These are phyloP conservation scores for Gastrophysa polygoni DNA, from an alignment of 2,888 invertebrate species.

Conservation along the genomic window DNA sequence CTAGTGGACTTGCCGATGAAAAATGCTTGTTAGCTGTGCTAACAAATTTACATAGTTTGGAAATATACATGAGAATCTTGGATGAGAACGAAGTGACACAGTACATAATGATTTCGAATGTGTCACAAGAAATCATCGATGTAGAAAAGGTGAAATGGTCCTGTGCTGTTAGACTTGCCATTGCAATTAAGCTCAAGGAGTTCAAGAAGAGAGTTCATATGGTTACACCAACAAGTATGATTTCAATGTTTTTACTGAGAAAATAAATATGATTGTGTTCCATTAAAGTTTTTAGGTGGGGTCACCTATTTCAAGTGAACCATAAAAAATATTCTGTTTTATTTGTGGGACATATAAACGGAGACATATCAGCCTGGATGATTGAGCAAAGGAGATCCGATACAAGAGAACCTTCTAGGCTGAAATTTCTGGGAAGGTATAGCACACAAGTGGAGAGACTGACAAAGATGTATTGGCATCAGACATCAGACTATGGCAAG, in stretches of 20 bases:
- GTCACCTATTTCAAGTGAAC: constrained; percentile 42
- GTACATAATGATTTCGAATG: constrained; percentile 45
- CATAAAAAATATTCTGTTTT: constrained; percentile 41
- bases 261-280: constrained; percentile 13
- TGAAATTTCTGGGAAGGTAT: constrained; percentile 44
- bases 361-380: constrained; percentile 50
- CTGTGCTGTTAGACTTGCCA: constrained; percentile 30
- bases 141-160: constrained; percentile 42
- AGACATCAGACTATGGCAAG: constrained; percentile 39
- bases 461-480: constrained; percentile 47
- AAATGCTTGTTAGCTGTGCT: constrained; percentile 47
- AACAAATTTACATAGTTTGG: constrained; percentile 48
- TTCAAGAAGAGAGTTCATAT: constrained; percentile 44
- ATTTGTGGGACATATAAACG: constrained; percentile 51
- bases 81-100: constrained; percentile 44
- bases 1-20: constrained; percentile 42
- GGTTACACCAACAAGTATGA: constrained; percentile 46
- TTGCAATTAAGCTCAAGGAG: constrained; percentile 40
- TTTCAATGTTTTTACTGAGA: not conserved
- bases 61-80: constrained; percentile 45
- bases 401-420: constrained; percentile 27
- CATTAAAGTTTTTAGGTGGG: constrained; percentile 52
- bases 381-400: constrained; percentile 38
- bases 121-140: constrained; percentile 45
- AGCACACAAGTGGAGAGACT: constrained; percentile 43